Evolutionary conservation across 2,797 vertebrate genomes (phyloP), one percentile per base, ranked within the genome.

Genomic region (Macropodus opercularis): DNA sequence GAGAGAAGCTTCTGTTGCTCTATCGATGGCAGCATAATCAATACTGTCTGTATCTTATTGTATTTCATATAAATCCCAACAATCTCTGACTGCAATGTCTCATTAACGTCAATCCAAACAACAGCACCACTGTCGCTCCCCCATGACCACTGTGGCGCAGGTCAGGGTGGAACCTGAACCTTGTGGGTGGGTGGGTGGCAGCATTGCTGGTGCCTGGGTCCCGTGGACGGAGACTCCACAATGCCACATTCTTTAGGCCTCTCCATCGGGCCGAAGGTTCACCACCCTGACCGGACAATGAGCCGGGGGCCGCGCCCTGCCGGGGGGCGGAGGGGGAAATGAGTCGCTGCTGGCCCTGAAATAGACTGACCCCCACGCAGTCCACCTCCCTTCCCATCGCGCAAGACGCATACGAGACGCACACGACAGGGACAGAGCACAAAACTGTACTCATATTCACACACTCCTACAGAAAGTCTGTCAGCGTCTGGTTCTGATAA

Each of bases 231-330:
- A 80, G 74, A 66, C 69, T 69, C 67, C 44, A 85, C 85, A 88
- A 86, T 77, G 77, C 73, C 73, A 63, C 82, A 85, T 85, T 86
- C 81, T 80, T 79, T 71, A 79, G 80, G 71, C 64, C 66, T 43
- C 80, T 69, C 60, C 67, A 73, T 81, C 86, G 69, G 83, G 63
- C 55, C 31, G 62, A 75, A 81, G 84, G 85, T 89, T 86, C 76
- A 84, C 81, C 83, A 78, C 83, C 84, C 81, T 7, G 2, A 39
- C 49, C 3, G 62, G 84, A 91, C 87, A 90, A 89, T 90, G 79
- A 85, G 79, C 77, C 31, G 67, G 55, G 86, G 59, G 65, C 79
- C 84, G 64, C 87, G 5, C 88, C 85, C 83, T 75, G 68, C 22
- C 9, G 7, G 39, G 48, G 56, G 46, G 61, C 21, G 71, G 73